Evolutionary conservation across 2,113 vertebrate species (phyloP).

Genomic region (Xiphophorus maculatus): DNA sequence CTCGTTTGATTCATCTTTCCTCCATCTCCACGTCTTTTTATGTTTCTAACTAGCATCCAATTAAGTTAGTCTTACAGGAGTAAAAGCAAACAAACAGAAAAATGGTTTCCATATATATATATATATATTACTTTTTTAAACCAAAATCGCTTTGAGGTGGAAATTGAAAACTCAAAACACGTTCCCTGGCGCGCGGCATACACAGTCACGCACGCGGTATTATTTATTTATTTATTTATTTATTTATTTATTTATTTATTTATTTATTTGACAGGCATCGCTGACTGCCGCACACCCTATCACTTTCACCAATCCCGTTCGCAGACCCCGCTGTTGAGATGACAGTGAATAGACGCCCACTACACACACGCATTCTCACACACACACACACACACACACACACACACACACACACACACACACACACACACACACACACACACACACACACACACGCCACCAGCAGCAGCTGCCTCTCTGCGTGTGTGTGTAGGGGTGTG

Average conservation of each 20-base stretch:
- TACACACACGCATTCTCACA: slow-evolving; percentile 1
- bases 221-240: not conserved
- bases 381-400: not conserved
- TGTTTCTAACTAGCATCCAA: not conserved
- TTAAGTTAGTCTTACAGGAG: slow-evolving; percentile 5
- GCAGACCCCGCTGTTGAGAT: slow-evolving; percentile 4
- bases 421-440: not conserved
- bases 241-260: no score
- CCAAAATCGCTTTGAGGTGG: slow-evolving; percentile 40
- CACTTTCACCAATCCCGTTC: slow-evolving; percentile 8
- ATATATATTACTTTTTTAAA: not conserved
- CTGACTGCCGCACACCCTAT: not conserved
- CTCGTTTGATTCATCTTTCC: slow-evolving; percentile 8
- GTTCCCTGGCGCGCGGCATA: not conserved
- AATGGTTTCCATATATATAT: not conserved
- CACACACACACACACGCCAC: no score
- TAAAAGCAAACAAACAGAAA: not conserved
- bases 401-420: not conserved
- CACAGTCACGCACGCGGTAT: not conserved
- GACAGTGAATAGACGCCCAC: not conserved
- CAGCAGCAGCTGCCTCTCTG: no score
- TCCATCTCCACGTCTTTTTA: not conserved
- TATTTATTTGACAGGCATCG: not conserved
- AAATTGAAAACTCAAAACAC: slow-evolving; percentile 23
- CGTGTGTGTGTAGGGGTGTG: no score